Percentiles rank a stretch among this genome's conserved stretches.
phyloP scores from a whole-genome alignment of 2,113 vertebrate genomes.

The Melanerpes aurifrons region DNA sequence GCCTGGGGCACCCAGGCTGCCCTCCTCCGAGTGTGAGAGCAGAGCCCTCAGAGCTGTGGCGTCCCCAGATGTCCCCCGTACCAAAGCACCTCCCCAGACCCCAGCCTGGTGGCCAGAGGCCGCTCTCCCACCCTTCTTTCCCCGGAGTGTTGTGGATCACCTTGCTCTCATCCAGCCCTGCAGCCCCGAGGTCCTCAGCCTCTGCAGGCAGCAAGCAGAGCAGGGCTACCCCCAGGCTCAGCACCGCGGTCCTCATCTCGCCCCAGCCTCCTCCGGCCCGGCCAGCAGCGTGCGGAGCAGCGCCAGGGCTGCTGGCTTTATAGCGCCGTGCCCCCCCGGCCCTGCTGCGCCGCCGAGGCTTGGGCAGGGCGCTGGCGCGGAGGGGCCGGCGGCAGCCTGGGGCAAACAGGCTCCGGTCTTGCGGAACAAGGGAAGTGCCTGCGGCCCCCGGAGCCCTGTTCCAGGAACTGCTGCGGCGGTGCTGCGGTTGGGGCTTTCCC shows the following conservation, averaged over 20 bases:
- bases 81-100: not conserved
- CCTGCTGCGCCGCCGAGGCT: not conserved
- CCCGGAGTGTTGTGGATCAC: not conserved
- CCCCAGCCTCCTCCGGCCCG: not conserved
- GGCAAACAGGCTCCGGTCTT: not conserved
- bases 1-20: not conserved
- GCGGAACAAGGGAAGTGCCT: not conserved
- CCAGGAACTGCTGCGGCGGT: not conserved
- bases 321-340: rapidly evolving
- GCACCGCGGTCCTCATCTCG: not conserved
- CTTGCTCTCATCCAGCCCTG: not conserved
- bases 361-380: not conserved
- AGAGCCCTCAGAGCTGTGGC: not conserved
- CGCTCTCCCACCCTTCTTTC: not conserved
- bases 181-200: not conserved
- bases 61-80: not conserved
- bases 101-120: rapidly evolving
- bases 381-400: not conserved
- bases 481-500: constrained; percentile 13
- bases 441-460: rapidly evolving
- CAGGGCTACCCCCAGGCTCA: constrained; percentile 27
- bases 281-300: rapidly evolving
- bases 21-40: not conserved
- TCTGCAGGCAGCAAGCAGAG: not conserved
- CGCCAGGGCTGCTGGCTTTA: not conserved